These are phyloP conservation scores for Catocala nupta DNA, from an alignment of 2,888 invertebrate species.

Conservation along the genomic window DNA sequence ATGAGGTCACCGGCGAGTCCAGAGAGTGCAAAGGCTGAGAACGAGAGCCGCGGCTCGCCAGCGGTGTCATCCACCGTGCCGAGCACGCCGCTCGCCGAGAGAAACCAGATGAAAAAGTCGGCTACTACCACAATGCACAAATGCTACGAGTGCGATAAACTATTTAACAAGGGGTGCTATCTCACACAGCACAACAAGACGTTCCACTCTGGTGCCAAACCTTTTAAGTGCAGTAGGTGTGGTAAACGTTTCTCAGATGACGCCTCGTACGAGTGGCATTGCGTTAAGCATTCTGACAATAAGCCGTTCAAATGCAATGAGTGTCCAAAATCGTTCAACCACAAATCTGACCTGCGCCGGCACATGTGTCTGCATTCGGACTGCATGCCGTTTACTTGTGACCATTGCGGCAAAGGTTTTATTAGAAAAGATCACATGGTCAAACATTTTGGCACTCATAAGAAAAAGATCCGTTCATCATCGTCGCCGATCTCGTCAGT, in stretches of 20 bases:
- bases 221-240: slow-evolving; percentile 94
- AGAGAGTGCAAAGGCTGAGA: slow-evolving; percentile 78
- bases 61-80: slow-evolving; percentile 76
- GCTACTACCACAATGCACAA: slow-evolving; percentile 83
- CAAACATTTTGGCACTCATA: slow-evolving; percentile 94
- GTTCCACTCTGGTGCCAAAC: slow-evolving; percentile 95
- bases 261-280: slow-evolving; percentile 91
- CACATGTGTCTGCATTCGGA: slow-evolving; percentile 96
- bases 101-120: slow-evolving; percentile 76
- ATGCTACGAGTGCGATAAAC: slow-evolving; percentile 94
- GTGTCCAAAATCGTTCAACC: slow-evolving; percentile 96
- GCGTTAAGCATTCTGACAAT: slow-evolving; percentile 92
- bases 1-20: slow-evolving; percentile 85
- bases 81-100: slow-evolving; percentile 78
- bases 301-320: slow-evolving; percentile 95
- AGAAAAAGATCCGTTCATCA: slow-evolving; percentile 82
- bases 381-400: slow-evolving; percentile 93
- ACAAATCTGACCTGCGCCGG: slow-evolving; percentile 95
- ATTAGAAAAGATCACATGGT: slow-evolving; percentile 97
- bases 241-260: slow-evolving; percentile 94
- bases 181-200: slow-evolving; percentile 96
- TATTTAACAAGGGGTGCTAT: slow-evolving; percentile 95
- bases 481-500: slow-evolving; percentile 67
- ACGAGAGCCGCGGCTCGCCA: slow-evolving; percentile 74
- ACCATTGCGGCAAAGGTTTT: slow-evolving; percentile 94